Base-by-base conservation (phyloP, 2,797 vertebrate genomes). In the Brachyalestes nurse region DNA sequence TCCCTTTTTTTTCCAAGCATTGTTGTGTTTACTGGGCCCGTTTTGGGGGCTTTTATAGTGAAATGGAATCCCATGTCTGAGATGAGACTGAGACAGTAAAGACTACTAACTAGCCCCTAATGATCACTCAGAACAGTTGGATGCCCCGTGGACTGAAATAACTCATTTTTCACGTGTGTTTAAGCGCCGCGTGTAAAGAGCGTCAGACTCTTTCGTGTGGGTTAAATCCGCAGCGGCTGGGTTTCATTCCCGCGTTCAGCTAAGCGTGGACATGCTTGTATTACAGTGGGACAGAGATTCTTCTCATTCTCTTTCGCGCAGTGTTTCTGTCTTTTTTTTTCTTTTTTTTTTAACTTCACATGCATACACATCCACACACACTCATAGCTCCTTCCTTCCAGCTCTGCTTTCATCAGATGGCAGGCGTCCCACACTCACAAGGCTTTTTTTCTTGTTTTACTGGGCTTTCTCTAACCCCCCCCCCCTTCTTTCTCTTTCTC, bases 381-480 rank as follows among this genome's bases (percentile, higher is more conserved):
- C 58, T 80, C 67, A 67, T 61, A 66, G 70, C 58, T 66, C 47
- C 34, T 61, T 80, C 74, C 61, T 78, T 79, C 79, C 78, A 81
- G 77, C 78, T 84, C 61, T 61, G 77, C 81, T 84, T 85, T 87
- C 82, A 82, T 86, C 65, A 61, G 75, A 83, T 83, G 86, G 85
- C 87, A 73, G 13, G 49, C 55, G n/a, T 84, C 85, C 82, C 83
- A 85, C 74, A 77, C 83, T 87, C 82, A 81, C 81, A 83, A 80
- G 83, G 64, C 76, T 84, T 78, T 66, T 71, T 84, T 79, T 45
- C 73, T 69, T 81, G 75, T 86, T 83, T 81, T 83, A 80, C 72
- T 85, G 78, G 38, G 62, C 77, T 67, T 65, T 73, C 75, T 85
- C 51, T 28, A 16, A 38, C 64, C 81, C 79, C 76, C 70, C 62